Evolutionary conservation across 2,888 invertebrate genomes (phyloP), one percentile per base, ranked within the genome.

Genomic region (Empis stercorea): DNA sequence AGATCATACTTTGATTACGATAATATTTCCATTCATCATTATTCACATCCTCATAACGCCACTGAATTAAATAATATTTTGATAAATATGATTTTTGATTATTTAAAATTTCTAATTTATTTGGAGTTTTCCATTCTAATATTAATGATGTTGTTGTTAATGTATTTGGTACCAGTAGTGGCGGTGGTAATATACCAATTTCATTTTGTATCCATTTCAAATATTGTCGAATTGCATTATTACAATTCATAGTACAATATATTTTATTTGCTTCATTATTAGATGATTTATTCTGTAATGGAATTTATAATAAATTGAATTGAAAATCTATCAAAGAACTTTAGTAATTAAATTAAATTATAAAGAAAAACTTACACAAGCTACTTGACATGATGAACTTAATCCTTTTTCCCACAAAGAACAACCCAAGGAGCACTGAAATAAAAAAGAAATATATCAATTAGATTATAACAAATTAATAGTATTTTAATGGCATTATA

Each of bases 11-110:
- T 57, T 80, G 79, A 61, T 84, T 83, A 42, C 80, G 74, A 63
- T 84, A 87, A 64, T 85, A 87, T 62, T 86, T 84, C 93, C 93
- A 93, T 17, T 79, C 76, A 44, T 78, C 78, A 5, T 78, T 76
- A 17, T 36, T 45, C 3, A 27, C n/a, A 38, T 78, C 65, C 55
- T 80, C 81, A 61, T 81, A 84, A 44, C 80, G 76, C 81, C 83
- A 84, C 66, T 89, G 87, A 20, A 87, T 76, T 59, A 84, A 60
- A 66, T 73, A 80, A 59, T 70, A 78, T 57, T 74, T 69, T 45
- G 61, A 71, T 50, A 58, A 65, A 50, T 73, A 68, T 57, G 68
- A 70, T 61, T 67, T 78, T 62, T 66, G 75, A 62, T 83, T 84
- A 23, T 54, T 55, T 16, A 56, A 47, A 36, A 52, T 46, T 3